These are phyloP conservation scores for Cydia fagiglandana DNA, from an alignment of 1,140 invertebrate genomes.

Conservation along the genomic window DNA sequence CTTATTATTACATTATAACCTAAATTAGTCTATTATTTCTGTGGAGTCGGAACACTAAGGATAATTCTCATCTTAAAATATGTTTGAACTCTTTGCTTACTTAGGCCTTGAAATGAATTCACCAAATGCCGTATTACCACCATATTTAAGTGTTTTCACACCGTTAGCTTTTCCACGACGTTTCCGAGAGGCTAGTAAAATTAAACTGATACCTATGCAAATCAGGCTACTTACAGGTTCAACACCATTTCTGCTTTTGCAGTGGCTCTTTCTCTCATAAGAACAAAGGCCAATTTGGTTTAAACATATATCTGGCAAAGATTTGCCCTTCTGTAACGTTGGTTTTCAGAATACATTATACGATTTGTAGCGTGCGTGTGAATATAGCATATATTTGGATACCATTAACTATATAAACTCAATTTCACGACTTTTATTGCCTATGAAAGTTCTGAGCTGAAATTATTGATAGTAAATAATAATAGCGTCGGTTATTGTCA, in stretches of 20 bases:
- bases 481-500: background rate
- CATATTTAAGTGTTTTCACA: slow-evolving; percentile 11
- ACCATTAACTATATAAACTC: background rate
- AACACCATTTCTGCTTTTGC: background rate
- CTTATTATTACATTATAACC: too few relatives aligned
- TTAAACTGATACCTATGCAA: slow-evolving; percentile 4
- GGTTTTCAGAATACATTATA: background rate
- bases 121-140: background rate
- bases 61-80: background rate
- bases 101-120: background rate
- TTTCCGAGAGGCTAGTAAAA: background rate
- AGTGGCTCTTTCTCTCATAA: background rate
- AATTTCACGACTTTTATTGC: slow-evolving; percentile 1
- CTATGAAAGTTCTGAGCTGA: background rate
- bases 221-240: slow-evolving; percentile 1
- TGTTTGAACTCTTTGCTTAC: too few relatives aligned
- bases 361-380: slow-evolving; percentile 1
- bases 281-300: background rate
- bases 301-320: background rate
- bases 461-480: slow-evolving; percentile 5
- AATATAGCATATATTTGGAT: background rate
- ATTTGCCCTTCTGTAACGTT: background rate
- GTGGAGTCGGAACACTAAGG: background rate
- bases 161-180: background rate
- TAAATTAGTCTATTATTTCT: background rate